Evolutionary conservation across 2,888 invertebrate species (phyloP), one percentile per base, ranked within the genome.

Genomic region (Hirtodrosophila histrioides): DNA sequence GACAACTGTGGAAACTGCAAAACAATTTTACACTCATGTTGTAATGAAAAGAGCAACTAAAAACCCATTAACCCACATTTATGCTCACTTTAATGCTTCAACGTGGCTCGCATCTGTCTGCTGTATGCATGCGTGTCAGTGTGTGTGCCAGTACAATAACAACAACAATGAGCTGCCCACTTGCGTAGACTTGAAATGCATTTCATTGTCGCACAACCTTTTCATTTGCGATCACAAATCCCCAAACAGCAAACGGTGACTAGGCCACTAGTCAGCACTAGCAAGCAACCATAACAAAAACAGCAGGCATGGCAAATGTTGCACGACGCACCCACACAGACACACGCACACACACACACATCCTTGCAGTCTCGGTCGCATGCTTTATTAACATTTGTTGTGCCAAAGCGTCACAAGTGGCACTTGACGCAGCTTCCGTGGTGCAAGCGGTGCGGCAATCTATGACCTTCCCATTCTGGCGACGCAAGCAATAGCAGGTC

Each of bases 61-160:
- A 86, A 88, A 84, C 75, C 80, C 86, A 89, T 89, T 88, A 88
- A 86, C 86, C 89, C 88, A 88, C 70, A 82, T 89, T 79, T 73
- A 71, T 78, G 65, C 64, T 55, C 72, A 69, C 69, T 72, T 83
- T 82, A 86, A 84, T 79, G 78, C 70, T 60, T 57, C 68, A 50
- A 61, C 67, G 74, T 82, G 72, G 56, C 55, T 51, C 39, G 27
- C 65, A 63, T 51, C 64, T 62, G 65, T 65, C 77, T 72, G 54
- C 8, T 31, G 8, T 31, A 7, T 31, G 24, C 31, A 40, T 39
- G 11, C 12, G 37, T 58, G 39, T 51, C 45, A 39, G 45, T 45
- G 41, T 36, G 40, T 50, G 39, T 36, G 56, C 43, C 41, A 49
- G 61, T 56, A 54, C 66, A 77, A 67, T 45, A 37, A 54, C 67